These are phyloP conservation scores for Aselliscus stoliczkanus DNA, from an alignment of 2,797 vertebrate species.

Conservation along the genomic window DNA sequence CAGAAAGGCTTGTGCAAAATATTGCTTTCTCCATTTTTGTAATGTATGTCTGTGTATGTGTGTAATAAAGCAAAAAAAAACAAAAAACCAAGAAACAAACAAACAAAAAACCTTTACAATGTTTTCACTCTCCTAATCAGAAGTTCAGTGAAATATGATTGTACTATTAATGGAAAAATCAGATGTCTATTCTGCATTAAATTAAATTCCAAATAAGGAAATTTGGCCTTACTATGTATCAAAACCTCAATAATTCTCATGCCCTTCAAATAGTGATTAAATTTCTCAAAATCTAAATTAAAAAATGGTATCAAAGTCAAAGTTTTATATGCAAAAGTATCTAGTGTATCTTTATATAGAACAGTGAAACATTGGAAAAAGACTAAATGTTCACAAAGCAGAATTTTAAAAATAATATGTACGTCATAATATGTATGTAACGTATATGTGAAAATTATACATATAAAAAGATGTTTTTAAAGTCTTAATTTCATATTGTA, in stretches of 20 bases:
- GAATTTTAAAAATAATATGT: not conserved
- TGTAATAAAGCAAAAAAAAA: not conserved
- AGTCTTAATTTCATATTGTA: not conserved
- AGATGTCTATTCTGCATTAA: not conserved
- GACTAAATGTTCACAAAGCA: not conserved
- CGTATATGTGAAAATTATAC: not conserved
- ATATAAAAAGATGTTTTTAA: not conserved
- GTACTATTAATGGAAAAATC: not conserved
- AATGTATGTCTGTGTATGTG: fast-evolving
- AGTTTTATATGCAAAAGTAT: not conserved
- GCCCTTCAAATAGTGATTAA: not conserved
- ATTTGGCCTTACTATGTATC: not conserved
- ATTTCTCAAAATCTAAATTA: not conserved
- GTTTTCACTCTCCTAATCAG: not conserved
- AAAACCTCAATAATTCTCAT: not conserved
- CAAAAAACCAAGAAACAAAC: not conserved
- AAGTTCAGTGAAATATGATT: not conserved
- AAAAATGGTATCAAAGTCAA: not conserved
- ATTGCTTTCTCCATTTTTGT: not conserved
- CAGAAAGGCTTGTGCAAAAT: not conserved
- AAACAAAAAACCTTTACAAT: not conserved
- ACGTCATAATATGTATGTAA: not conserved
- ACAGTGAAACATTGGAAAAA: not conserved
- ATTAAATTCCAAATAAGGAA: not conserved
- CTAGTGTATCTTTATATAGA: not conserved